Evolutionary conservation across 1,140 invertebrate species (phyloP).

Genomic region (Zaprionus capensis): DNA sequence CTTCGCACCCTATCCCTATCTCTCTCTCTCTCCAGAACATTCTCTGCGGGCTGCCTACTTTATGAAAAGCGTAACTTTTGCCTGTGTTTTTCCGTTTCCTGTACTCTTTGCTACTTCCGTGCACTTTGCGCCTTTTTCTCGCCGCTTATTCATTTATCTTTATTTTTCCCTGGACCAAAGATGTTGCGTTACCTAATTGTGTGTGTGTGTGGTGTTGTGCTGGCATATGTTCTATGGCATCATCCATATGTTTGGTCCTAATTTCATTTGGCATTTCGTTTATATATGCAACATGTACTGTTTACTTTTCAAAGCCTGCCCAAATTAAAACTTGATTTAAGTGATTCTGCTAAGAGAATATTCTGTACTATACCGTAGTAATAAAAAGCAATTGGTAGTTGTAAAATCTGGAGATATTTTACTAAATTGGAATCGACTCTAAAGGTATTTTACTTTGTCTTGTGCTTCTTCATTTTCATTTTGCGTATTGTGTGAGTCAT

Average conservation of each 20-base stretch:
- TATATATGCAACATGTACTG: constrained; percentile 1
- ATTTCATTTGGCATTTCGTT: background rate
- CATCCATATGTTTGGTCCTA: constrained; percentile 55
- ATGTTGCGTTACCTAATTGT: constrained; percentile 14
- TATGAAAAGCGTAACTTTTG: constrained; percentile 55
- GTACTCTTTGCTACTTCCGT: constrained; percentile 37
- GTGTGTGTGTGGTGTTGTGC: background rate
- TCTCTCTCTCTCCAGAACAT: background rate
- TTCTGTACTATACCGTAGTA: background rate
- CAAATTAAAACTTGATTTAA: background rate
- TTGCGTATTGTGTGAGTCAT: background rate
- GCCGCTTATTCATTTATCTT: constrained; percentile 62
- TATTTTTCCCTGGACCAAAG: constrained; percentile 32
- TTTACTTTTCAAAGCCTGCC: background rate
- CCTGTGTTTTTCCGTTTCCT: constrained; percentile 57
- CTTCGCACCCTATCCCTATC: constrained; percentile 38
- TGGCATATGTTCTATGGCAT: constrained; percentile 57
- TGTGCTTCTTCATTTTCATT: background rate
- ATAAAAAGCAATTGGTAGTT: background rate
- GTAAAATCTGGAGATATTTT: background rate
- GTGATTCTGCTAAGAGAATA: background rate
- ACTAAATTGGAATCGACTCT: constrained; percentile 5
- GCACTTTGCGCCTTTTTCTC: constrained; percentile 44
- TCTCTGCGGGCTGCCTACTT: background rate
- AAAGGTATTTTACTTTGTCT: background rate